Base-by-base conservation (phyloP, 2,797 vertebrate genomes). In the Merluccius polli region DNA sequence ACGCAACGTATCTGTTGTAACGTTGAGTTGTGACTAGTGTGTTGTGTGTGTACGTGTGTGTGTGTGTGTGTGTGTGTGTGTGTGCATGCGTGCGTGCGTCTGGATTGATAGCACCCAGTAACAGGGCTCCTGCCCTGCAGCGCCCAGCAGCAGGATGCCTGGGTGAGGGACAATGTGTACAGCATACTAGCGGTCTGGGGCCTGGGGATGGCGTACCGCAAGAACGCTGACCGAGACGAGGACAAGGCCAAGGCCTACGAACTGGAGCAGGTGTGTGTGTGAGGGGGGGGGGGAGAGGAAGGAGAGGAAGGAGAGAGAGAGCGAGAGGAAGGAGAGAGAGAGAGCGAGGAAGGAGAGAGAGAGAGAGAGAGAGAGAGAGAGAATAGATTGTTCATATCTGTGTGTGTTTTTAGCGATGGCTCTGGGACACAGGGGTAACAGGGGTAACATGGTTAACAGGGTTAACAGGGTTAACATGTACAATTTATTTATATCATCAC, bases 171-270 rank as follows among this genome's bases (percentile, higher is more conserved):
- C 85, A 99, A 99, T 71, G 93, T 99, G 73, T 99, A 99, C 89
- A 98, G 97, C 78, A 93, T 99, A 79, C 93, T 99, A 93, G 94
- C 98, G 0, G 97, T 99, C 69, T 99, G 98, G 98, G 98, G 95
- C 1, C 93, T 99, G 77, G 98, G 98, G 1, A 98, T 99, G 97
- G 97, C 98, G 1, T 99, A 99, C 77, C 95, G 98, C 71, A 99
- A 99, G 93, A 99, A 99, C 0, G 98, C 98, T 0, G 98, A 99
- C 88, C 95, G 97, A 0, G 98, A 99, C 0, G 98, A 99, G 87
- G 98, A 99, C 84, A 99, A 99, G 87, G 98, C 98, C 87, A 99
- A 99, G 81, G 97, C 98, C 72, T 99, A 98, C 0, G 98, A 99
- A 84, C 90, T 99, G 9, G 98, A 99, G 85, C 98, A 99, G 96